Percentiles rank a stretch among this genome's conserved stretches.
phyloP scores from a whole-genome alignment of 2,113 vertebrate genomes.

The Pseudonaja textilis region DNA sequence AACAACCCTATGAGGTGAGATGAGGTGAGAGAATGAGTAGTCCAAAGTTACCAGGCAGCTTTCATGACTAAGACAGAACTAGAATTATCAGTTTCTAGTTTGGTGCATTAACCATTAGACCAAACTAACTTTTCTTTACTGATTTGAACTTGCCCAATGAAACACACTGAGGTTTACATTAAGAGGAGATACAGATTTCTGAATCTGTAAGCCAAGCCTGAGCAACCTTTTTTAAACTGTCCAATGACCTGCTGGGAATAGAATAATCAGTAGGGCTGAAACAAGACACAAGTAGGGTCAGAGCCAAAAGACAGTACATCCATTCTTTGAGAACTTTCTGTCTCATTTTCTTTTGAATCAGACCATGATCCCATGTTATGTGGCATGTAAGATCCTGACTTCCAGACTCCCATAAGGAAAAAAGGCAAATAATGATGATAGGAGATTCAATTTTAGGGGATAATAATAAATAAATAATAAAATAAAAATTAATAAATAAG shows the following conservation, averaged over 20 bases:
- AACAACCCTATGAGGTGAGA: no score
- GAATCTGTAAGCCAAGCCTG: background rate
- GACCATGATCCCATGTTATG: background rate
- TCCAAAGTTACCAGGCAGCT: no score
- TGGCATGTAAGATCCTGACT: background rate
- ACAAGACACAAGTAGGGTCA: background rate
- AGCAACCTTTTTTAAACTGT: background rate
- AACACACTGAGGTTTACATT: constrained; percentile 43
- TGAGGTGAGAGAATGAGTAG: no score
- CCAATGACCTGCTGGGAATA: background rate
- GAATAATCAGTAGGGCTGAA: background rate
- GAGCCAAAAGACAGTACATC: background rate
- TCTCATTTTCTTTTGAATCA: background rate
- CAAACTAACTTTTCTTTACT: constrained; percentile 1
- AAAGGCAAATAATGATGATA: no score
- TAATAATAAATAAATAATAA: no score
- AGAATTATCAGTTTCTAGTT: no score
- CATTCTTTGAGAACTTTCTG: background rate
- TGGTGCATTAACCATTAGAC: no score
- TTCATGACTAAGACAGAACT: no score
- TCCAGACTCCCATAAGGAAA: no score
- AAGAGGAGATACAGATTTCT: background rate
- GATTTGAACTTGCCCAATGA: constrained; percentile 47
- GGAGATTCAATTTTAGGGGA: no score
- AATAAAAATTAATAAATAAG: no score